Evolutionary conservation across 2,797 vertebrate species (phyloP), one percentile per base, ranked within the genome.

Genomic region (Mallotus villosus): DNA sequence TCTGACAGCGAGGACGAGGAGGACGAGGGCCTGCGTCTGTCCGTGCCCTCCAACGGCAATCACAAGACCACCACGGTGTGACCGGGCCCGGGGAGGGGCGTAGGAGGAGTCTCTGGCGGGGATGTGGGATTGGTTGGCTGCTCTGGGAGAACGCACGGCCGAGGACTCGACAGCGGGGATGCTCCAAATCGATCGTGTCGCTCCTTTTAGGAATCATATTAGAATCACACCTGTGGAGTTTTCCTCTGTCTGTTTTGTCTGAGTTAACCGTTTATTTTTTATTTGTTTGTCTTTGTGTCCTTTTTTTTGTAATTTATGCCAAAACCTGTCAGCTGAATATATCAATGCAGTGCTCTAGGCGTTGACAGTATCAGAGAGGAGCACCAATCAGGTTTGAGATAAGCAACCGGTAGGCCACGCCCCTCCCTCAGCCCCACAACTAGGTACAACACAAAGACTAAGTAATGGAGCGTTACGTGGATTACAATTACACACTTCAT

Each of bases 1-100:
- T 95, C 89, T 0, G 92, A 93, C 84, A 98, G 96, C 46, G 97
- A 94, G 53, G 95, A 96, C 51, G 81, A 88, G 14, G 94, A 96
- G 7, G 91, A 92, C 37, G 90, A 92, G 55, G 78, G 78, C 25
- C 89, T 93, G 76, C 89, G 87, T 59, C 91, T 93, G 70, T 86
- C 87, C 0, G 88, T 89, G 22, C 91, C 90, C 78, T 78, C 86
- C 2, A 85, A 83, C 58, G 72, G 75, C 76, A 82, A 75, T 84
- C 93, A 93, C 74, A 94, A 94, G 87, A 96, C 96, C 87, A 99
- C 97, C 86, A 92, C 94, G 3, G 96, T 99, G 89, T 99, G 94
- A 97, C 81, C 70, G 37, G 16, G 16, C 16, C 51, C 51, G 0
- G 49, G 17, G 24, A 6, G 8, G 65, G 46, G 16, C 4, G 12